Evolutionary conservation across 2,888 invertebrate species (phyloP), one percentile per base, ranked within the genome.

Genomic region (Kryphioiulus occultus): DNA sequence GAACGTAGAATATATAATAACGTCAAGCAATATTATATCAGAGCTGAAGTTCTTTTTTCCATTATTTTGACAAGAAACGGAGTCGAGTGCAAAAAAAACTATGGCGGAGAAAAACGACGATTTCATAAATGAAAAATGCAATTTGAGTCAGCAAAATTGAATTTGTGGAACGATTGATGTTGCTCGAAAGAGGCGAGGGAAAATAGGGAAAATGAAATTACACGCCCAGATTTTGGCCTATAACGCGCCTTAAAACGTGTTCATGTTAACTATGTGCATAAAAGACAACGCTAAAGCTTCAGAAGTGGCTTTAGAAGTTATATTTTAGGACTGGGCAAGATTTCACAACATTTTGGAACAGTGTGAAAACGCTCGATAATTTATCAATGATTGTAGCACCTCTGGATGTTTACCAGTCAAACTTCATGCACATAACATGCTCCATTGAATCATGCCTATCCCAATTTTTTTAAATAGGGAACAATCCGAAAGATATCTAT

Each of bases 141-240:
- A 78, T 78, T 78, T 78, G 78, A 78, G 78, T 78, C 78, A 78
- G 78, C 78, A 30, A 78, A 30, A 78, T 78, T 78, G 78, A 78
- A 78, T 78, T 78, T 78, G 26, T 26, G 22, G 78, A 30, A 78
- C 78, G 78, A 78, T 78, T 78, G 78, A 78, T 78, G 78, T 78
- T 78, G 78, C 78, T 30, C 30, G 78, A 78, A 78, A 78, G 78
- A 78, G 78, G 26, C 30, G 30, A 26, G 68, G 22, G 26, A 68
- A 68, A 47, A 68, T 10, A 30, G 78, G 26, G 26, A 78, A 78
- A 78, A 78, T 78, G 15, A 30, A 78, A 78, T 78, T 78, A 78
- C 78, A 78, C 30, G 78, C 78, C 78, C 78, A 78, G 78, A 78
- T 78, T 78, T 78, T 30, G 78, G 78, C 30, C 78, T 26, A 17